Conservation (phyloP, 2,888 invertebrate genomes). For the Nomada hirtipes region DNA sequence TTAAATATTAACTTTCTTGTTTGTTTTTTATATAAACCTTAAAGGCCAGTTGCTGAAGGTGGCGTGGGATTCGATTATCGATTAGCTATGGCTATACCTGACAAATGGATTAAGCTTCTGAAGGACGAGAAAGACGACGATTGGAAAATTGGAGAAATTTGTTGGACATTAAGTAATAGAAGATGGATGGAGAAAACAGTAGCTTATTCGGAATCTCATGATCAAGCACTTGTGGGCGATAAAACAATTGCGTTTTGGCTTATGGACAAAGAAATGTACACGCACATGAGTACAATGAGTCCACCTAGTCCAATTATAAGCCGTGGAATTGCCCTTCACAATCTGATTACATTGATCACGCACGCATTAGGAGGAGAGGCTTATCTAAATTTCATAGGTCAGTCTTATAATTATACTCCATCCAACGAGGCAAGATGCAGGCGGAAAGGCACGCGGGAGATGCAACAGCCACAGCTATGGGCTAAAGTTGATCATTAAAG, state of each 20-base stretch:
- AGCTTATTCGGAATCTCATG: conserved; percentile 99
- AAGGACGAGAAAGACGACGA: conserved; percentile 95
- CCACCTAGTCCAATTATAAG: conserved; percentile 91
- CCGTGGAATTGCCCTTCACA: conserved; percentile 98
- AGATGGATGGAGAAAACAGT: conserved; percentile 98
- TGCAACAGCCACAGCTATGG: too few species aligned
- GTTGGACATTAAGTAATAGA: conserved; percentile 96
- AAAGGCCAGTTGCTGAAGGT: conserved; percentile 95
- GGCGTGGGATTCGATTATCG: conserved; percentile 98
- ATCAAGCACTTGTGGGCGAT: conserved; percentile 99
- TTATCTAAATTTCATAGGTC: conserved; percentile 99
- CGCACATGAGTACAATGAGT: conserved; percentile 94
- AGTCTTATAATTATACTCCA: conserved; percentile 63
- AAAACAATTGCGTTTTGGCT: conserved; percentile 99
- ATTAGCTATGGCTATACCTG: conserved; percentile 99
- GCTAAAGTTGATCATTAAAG: too few species aligned
- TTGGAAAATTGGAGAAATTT: conserved; percentile 96
- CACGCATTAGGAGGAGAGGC: conserved; percentile 98
- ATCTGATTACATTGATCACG: conserved; percentile 97
- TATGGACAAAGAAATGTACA: conserved; percentile 99
- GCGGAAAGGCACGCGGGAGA: too few species aligned
- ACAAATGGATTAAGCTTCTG: conserved; percentile 98
- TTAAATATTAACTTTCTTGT: not conserved
- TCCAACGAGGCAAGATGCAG: too few species aligned
- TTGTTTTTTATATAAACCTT: conserved; percentile 26